These are phyloP conservation scores for Trichosurus vulpecula DNA, from an alignment of 2,797 vertebrate genomes.

Conservation along the genomic window DNA sequence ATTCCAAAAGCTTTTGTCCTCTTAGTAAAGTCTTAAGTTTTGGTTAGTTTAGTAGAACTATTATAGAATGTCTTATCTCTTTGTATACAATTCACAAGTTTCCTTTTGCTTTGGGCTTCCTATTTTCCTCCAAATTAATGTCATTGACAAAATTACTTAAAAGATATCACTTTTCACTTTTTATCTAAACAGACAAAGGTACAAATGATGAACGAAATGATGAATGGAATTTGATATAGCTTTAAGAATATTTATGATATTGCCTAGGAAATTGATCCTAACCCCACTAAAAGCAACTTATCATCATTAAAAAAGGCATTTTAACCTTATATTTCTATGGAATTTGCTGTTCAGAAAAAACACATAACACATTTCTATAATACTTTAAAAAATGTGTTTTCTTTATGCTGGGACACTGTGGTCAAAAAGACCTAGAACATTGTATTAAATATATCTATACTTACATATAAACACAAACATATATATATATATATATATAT, in stretches of 20 bases:
- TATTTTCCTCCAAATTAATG: not conserved
- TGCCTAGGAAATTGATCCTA: not conserved
- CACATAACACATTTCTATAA: not conserved
- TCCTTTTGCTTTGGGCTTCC: not conserved
- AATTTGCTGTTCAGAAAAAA: not conserved
- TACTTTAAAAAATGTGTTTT: not conserved
- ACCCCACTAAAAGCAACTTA: not conserved
- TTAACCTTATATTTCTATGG: not conserved
- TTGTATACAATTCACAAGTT: not conserved
- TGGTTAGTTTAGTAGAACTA: not conserved
- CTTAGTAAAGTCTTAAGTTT: not conserved
- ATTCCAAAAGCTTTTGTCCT: not conserved
- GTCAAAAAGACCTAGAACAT: not conserved
- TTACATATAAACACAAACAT: too few relatives aligned
- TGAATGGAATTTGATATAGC: not conserved
- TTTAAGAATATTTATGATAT: not conserved
- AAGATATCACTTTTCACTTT: not conserved
- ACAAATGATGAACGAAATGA: not conserved
- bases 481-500: too few relatives aligned
- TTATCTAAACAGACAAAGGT: not conserved
- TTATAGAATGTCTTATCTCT: not conserved
- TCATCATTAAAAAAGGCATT: not conserved
- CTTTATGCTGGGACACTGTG: not conserved
- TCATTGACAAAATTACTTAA: not conserved
- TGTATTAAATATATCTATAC: not conserved